A percentile compares a stretch with the other conserved stretches of the same genome.
phyloP scores from a whole-genome alignment of 2,113 vertebrate species.

The Empidonax traillii region DNA sequence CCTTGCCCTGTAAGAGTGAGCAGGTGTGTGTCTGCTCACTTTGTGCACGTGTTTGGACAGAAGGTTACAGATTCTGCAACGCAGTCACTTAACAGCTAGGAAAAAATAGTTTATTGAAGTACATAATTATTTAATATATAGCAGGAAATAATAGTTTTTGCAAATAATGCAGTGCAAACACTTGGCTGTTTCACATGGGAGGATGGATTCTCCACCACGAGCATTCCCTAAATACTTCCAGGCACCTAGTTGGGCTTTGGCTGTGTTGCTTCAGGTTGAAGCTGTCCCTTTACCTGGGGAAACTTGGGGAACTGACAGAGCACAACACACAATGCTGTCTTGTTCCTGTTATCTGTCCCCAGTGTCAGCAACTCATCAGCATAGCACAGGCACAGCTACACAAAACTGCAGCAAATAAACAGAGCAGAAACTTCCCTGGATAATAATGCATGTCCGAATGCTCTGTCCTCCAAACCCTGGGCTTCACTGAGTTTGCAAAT shows the following conservation, averaged over 20 bases:
- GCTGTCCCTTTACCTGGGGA: neutral
- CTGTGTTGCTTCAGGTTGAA: neutral
- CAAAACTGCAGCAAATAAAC: neutral
- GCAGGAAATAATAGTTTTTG: neutral
- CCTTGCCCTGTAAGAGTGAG: neutral
- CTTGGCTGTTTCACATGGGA: neutral
- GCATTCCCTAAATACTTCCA: neutral
- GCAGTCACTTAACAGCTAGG: neutral
- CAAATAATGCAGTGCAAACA: neutral
- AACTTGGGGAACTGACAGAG: neutral
- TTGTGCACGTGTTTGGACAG: neutral
- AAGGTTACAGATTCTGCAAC: neutral
- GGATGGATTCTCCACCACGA: neutral
- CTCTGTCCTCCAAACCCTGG: neutral
- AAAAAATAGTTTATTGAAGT: neutral
- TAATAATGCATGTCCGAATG: neutral
- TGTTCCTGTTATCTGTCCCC: constrained; percentile 8
- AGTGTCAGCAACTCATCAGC: constrained; percentile 28
- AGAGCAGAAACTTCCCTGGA: neutral
- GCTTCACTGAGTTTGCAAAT: neutral
- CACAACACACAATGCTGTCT: neutral
- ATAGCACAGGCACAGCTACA: neutral
- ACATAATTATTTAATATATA: neutral
- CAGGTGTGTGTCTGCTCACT: neutral
- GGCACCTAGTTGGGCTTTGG: neutral